Percentiles rank a stretch among this genome's conserved stretches.
Evolutionary conservation across 2,113 vertebrate genomes (phyloP).

Genomic region (Elachura formosa): DNA sequence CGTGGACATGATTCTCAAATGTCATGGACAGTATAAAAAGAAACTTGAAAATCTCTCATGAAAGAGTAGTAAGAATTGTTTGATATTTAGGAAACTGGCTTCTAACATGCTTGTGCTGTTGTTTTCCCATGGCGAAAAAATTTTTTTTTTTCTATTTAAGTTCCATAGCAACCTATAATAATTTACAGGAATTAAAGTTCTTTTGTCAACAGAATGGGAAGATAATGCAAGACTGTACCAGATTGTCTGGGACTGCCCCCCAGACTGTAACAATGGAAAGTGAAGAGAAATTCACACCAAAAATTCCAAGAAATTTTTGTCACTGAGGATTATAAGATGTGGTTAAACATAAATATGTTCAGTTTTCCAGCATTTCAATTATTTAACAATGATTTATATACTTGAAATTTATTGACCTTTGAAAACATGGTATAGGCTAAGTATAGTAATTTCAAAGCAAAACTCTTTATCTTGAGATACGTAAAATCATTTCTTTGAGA

Average conservation of each 20-base stretch:
- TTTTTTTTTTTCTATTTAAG: neutral
- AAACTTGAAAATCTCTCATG: neutral
- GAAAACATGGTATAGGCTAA: fast-evolving
- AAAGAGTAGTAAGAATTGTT: neutral
- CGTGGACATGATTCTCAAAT: neutral
- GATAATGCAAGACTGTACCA: neutral
- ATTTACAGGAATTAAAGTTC: neutral
- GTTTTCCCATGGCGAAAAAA: neutral
- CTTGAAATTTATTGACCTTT: neutral
- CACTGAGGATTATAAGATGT: neutral
- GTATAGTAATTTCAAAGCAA: neutral
- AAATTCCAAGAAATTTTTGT: neutral
- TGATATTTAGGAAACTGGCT: neutral
- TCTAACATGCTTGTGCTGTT: neutral
- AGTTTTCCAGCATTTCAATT: neutral
- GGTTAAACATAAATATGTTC: neutral
- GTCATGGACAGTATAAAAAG: neutral
- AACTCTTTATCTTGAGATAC: neutral
- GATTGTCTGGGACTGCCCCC: no score
- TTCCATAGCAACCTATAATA: neutral
- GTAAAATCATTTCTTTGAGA: neutral
- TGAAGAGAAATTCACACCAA: neutral
- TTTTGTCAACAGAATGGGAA: neutral
- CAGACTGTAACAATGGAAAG: neutral
- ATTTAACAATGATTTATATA: neutral